Percentiles rank a stretch among this genome's conserved stretches.
Evolutionary conservation across 2,797 vertebrate genomes (phyloP).

Genomic region (Lepilemur septentrionalis): DNA sequence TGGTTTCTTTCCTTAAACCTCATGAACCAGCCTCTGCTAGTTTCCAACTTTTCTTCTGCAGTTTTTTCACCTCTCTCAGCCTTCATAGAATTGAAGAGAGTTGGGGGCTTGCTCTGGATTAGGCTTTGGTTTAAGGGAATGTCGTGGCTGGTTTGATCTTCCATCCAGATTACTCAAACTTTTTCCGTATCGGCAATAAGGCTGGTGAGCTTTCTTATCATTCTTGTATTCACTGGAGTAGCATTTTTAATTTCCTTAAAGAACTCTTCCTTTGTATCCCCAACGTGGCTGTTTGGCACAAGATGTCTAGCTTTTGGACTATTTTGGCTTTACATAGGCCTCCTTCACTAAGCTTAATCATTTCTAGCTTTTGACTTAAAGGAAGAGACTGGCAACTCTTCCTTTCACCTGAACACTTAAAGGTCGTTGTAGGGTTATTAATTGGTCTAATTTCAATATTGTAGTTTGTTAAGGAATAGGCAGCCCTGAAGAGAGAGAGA

Average conservation of each 20-base stretch:
- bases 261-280: neutral
- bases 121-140: neutral
- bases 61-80: neutral
- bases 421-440: neutral
- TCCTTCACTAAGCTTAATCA: neutral
- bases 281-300: neutral
- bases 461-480: neutral
- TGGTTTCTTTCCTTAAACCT: neutral
- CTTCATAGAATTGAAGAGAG: neutral
- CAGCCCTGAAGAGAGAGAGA: neutral
- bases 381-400: neutral
- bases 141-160: neutral
- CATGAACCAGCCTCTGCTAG: neutral
- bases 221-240: neutral
- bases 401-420: neutral
- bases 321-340: neutral
- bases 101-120: neutral
- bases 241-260: neutral
- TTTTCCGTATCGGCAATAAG: neutral
- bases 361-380: neutral
- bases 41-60: neutral
- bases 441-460: neutral
- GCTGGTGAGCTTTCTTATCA: neutral
- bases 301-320: neutral
- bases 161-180: neutral